These are phyloP conservation scores for Phalacrocorax pelagicus DNA, from an alignment of 2,113 vertebrate species.

Conservation along the genomic window DNA sequence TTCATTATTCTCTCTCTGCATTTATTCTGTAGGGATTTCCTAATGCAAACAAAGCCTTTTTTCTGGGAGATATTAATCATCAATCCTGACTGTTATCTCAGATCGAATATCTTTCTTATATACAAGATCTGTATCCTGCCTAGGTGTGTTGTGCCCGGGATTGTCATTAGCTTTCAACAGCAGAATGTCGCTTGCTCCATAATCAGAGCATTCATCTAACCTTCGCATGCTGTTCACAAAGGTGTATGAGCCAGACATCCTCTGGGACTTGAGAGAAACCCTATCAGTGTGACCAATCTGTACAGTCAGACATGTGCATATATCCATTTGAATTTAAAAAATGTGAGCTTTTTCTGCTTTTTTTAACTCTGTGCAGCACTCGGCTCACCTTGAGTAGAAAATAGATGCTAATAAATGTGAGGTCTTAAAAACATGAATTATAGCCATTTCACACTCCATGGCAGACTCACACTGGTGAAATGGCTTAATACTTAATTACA, in stretches of 20 bases:
- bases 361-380: conserved; percentile 13
- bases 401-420: conserved; percentile 73
- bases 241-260: background rate
- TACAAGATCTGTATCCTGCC: background rate
- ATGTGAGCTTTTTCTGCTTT: background rate
- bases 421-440: conserved; percentile 76
- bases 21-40: conserved; percentile 19
- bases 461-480: conserved; percentile 65
- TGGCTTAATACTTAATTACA: conserved; percentile 73
- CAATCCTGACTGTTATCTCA: background rate
- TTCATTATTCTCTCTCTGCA: background rate
- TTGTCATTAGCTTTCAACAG: conserved; percentile 23
- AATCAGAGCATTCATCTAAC: conserved; percentile 28
- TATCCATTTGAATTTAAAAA: background rate
- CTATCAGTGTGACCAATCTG: background rate
- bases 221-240: background rate
- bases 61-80: background rate
- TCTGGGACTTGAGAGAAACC: conserved; percentile 14
- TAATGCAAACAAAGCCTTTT: background rate
- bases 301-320: background rate
- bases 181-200: background rate
- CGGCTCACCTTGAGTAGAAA: conserved; percentile 65
- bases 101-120: background rate
- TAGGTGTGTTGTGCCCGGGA: background rate
- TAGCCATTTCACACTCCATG: conserved; percentile 67